Conservation (phyloP, 2,888 invertebrate genomes). For the Stenotaenia linearis region DNA sequence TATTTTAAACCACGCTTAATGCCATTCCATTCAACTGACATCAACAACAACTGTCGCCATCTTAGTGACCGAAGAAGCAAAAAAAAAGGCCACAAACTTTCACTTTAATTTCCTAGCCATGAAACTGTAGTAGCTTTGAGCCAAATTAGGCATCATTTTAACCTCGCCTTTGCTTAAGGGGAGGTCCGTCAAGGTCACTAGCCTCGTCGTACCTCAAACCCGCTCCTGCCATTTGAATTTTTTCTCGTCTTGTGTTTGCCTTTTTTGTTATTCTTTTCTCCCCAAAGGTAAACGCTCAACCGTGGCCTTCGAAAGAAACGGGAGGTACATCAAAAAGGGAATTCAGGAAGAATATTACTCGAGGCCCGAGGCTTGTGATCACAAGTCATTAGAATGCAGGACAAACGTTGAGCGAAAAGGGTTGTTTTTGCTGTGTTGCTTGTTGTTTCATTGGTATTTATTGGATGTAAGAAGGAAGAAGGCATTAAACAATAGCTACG, state of each 20-base stretch:
- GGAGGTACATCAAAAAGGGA: slow-evolving; percentile 8
- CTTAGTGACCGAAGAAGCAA: not conserved
- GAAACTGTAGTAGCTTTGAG: slow-evolving; percentile 2
- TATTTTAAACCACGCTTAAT: no score
- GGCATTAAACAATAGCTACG: not conserved
- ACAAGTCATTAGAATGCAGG: slow-evolving; percentile 1
- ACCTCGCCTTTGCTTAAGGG: not conserved
- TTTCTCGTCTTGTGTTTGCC: not conserved
- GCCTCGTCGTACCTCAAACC: slow-evolving; percentile 8
- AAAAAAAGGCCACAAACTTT: not conserved
- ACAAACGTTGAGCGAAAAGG: not conserved
- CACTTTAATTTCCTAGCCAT: not conserved
- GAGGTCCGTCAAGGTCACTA: slow-evolving; percentile 14
- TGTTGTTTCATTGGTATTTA: not conserved
- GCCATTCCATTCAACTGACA: no score
- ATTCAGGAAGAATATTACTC: slow-evolving; percentile 24
- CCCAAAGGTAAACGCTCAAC: slow-evolving; percentile 5
- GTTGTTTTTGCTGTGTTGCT: not conserved
- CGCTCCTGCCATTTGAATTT: not conserved
- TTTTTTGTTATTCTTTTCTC: not conserved
- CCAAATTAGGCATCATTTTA: slow-evolving; percentile 8
- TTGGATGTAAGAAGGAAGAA: not conserved
- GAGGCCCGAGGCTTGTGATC: not conserved
- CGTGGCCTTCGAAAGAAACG: slow-evolving; percentile 4
- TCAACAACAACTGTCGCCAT: not conserved